Evolutionary conservation across 2,888 invertebrate genomes (phyloP).

Genomic region (Synanthedon tipuliformis): DNA sequence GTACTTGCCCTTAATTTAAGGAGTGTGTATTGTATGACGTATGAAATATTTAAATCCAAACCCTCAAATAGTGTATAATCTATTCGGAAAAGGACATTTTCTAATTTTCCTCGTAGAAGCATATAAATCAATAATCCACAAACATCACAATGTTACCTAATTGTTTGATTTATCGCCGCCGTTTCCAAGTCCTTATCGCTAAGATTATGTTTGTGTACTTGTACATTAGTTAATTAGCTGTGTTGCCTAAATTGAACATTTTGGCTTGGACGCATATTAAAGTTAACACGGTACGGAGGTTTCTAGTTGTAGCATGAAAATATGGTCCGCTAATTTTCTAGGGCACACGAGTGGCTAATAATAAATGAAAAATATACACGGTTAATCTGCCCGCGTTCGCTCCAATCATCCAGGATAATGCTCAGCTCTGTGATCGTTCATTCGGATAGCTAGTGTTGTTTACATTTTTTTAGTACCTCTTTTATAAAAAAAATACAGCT

Average conservation of each 20-base stretch:
- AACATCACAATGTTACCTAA: background rate
- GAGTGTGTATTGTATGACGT: no score
- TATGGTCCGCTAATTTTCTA: constrained; percentile 59
- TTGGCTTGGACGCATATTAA: constrained; percentile 45
- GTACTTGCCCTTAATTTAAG: no score
- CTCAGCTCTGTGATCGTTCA: constrained; percentile 36
- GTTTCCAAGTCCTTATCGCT: no score
- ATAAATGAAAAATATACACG: constrained; percentile 56
- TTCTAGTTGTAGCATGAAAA: constrained; percentile 46
- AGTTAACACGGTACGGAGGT: constrained; percentile 47
- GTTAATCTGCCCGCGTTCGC: constrained; percentile 44
- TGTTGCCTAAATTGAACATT: constrained; percentile 9
- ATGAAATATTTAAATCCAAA: constrained; percentile 3
- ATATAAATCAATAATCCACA: constrained; percentile 5
- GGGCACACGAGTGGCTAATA: constrained; percentile 53
- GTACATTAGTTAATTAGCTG: no score
- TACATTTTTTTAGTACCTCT: constrained; percentile 5
- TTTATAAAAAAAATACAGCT: background rate
- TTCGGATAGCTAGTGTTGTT: no score
- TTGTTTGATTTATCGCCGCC: background rate
- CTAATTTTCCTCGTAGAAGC: constrained; percentile 4
- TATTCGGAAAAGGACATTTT: constrained; percentile 8
- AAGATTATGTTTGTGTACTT: no score
- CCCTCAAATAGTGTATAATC: constrained; percentile 1
- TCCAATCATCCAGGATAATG: constrained; percentile 24